Evolutionary conservation across 2,113 vertebrate species (phyloP).

Genomic region (Platycercus adscitus): DNA sequence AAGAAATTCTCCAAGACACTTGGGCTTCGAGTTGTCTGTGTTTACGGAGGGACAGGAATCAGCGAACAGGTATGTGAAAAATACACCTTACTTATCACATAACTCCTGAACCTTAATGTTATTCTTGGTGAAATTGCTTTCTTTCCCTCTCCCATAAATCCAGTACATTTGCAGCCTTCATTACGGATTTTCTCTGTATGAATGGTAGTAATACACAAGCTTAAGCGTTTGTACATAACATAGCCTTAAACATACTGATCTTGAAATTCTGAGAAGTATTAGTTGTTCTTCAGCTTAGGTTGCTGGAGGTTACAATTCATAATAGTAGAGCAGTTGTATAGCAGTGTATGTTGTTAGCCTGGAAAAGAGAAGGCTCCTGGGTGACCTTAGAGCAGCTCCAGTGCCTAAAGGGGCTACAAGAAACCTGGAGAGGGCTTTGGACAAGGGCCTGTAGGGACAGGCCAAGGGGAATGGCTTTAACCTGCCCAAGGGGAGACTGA

Average conservation of each 20-base stretch:
- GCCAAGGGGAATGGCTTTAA: not conserved
- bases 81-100: not conserved
- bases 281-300: not conserved
- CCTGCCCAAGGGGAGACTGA: not conserved
- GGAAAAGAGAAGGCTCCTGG: not conserved
- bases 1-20: conserved; percentile 98
- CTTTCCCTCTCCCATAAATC: not conserved
- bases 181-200: not conserved
- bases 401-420: not conserved
- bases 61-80: conserved; percentile 89
- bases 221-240: not conserved
- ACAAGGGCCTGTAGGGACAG: not conserved
- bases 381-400: not conserved
- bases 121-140: not conserved
- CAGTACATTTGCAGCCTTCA: not conserved
- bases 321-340: not conserved
- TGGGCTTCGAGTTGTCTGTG: conserved; percentile 94
- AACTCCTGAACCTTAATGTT: not conserved
- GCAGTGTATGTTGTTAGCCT: not conserved
- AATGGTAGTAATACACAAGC: not conserved
- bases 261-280: not conserved
- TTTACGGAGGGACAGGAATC: conserved; percentile 98
- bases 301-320: not conserved
- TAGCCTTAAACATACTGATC: not conserved
- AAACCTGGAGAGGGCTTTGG: not conserved